Evolutionary conservation across 2,797 vertebrate species (phyloP), one percentile per base, ranked within the genome.

Genomic region (Melanotaenia parkinsoni): DNA sequence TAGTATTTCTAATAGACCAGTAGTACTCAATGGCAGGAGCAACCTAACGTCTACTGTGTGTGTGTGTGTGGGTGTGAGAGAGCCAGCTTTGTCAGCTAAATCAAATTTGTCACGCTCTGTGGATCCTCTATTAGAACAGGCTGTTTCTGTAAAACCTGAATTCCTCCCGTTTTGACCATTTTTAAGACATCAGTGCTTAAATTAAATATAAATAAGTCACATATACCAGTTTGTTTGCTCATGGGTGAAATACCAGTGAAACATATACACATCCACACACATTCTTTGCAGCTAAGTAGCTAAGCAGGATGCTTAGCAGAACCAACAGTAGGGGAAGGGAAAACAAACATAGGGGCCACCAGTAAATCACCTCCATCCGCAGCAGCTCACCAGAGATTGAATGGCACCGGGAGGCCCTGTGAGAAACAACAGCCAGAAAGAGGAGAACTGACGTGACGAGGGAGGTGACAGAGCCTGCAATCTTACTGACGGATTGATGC

Each of bases 271-370:
- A 79, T 47, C 67, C 20, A 14, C 63, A 79, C 74, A 79, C 67
- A 79, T 76, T 65, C 79, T 80, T 67, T 30, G 74, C 84, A 74
- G 83, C 86, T 87, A 88, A 91, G 87, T 76, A 81, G 82, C 88
- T 92, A 90, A 93, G 86, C 88, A 74, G 84, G 83, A 85, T 54
- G 85, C 91, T 93, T 91, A 88, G 82, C 74, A 90, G 91, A 86
- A 85, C 72, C 86, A 92, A 91, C 88, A 91, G 84, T 80, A 80
- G 76, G 59, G 65, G 70, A 81, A 88, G 86, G 72, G 70, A 91
- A 93, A 91, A 89, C 88, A 93, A 92, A 92, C 84, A 91, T 62
- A 74, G 89, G 78, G 89, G 88, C 89, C 85, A 84, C 72, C 77
- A 81, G 79, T 90, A 91, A 92, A 91, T 90, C 90, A 88, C 87